Conservation (phyloP, 2,888 invertebrate species). For the Oxycera nigricornis region DNA sequence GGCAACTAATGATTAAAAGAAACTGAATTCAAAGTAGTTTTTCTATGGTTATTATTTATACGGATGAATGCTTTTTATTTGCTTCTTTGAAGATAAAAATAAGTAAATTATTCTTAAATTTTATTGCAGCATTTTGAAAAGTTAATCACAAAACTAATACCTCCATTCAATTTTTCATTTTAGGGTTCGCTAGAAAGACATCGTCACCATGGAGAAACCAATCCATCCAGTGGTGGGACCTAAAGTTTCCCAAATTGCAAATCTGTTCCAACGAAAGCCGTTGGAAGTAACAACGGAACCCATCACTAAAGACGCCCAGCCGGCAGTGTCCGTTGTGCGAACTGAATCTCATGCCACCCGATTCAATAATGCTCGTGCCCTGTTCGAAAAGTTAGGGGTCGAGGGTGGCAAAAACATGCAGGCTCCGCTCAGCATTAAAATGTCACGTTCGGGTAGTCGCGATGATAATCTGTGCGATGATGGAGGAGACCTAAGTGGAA, state of each 20-base stretch:
- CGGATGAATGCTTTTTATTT: too few species aligned
- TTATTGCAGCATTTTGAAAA: background rate
- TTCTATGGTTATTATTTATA: too few species aligned
- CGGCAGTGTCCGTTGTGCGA: constrained; percentile 75
- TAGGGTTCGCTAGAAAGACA: constrained; percentile 17
- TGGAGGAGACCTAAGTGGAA: constrained; percentile 43
- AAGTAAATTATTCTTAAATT: background rate
- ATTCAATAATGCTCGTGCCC: constrained; percentile 88
- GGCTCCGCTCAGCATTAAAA: constrained; percentile 55
- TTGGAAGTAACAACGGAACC: constrained; percentile 62
- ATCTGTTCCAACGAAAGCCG: constrained; percentile 82
- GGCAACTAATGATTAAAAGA: too few species aligned
- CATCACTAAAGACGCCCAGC: constrained; percentile 59
- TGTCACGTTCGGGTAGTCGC: constrained; percentile 59
- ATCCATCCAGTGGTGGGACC: constrained; percentile 69
- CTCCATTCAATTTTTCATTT: constrained; percentile 35
- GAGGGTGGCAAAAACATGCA: constrained; percentile 64
- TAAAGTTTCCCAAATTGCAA: constrained; percentile 90
- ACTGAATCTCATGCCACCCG: constrained; percentile 90
- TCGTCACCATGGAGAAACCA: constrained; percentile 69
- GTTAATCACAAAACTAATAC: constrained; percentile 18
- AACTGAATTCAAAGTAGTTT: too few species aligned
- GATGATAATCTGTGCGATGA: constrained; percentile 61
- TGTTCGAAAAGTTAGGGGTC: constrained; percentile 88
- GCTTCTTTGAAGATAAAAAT: too few species aligned